phyloP scores from a whole-genome alignment of 2,888 invertebrate genomes.

The Dugesia japonica region DNA sequence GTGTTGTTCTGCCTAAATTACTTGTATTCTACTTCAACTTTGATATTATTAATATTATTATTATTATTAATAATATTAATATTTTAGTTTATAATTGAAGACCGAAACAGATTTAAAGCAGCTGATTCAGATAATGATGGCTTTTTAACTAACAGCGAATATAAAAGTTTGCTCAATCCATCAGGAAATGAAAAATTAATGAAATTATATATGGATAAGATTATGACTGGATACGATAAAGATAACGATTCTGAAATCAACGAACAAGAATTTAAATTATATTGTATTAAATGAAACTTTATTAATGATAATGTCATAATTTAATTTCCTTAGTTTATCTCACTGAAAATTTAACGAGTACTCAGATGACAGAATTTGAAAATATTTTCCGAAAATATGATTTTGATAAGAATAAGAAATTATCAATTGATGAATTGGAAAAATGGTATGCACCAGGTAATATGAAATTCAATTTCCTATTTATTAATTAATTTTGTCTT shows the following conservation, averaged over 20 bases:
- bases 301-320: too few species aligned
- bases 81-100: neutral
- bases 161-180: constrained; percentile 8
- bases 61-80: neutral
- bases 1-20: too few species aligned
- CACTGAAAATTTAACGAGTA: neutral
- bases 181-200: neutral
- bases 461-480: neutral
- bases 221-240: neutral
- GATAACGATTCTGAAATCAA: neutral
- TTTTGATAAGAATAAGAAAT: neutral
- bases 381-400: constrained; percentile 4
- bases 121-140: neutral
- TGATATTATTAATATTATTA: too few species aligned
- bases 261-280: constrained; percentile 8
- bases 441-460: constrained; percentile 9
- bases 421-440: constrained; percentile 8
- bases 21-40: too few species aligned
- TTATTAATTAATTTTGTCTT: neutral
- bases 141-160: neutral
- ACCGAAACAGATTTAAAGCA: neutral
- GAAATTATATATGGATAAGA: neutral
- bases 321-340: neutral
- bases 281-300: too few species aligned
- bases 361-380: neutral